Evolutionary conservation across 2,888 invertebrate genomes (phyloP).

Genomic region (Caenorhabditis doughertyi): DNA sequence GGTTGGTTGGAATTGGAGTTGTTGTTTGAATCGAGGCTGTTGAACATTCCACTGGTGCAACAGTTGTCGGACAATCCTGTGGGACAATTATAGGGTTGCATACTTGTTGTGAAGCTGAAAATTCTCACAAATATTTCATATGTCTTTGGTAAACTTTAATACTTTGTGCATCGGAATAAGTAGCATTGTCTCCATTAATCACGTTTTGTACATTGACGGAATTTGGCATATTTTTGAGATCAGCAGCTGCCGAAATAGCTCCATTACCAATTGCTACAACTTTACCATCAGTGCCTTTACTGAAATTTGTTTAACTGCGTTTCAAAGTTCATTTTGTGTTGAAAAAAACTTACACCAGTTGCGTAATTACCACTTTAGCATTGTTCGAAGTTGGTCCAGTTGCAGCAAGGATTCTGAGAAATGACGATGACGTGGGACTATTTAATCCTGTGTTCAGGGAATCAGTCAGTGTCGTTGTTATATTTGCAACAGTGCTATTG

Average conservation of each 20-base stretch:
- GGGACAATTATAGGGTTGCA: slow-evolving; percentile 5
- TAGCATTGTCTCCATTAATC: background rate
- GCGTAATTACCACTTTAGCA: slow-evolving; percentile 23
- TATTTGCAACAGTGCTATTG: background rate
- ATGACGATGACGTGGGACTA: background rate
- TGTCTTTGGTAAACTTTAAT: background rate
- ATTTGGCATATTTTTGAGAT: background rate
- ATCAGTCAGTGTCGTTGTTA: background rate
- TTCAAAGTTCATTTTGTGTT: too few relatives aligned
- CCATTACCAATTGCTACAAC: slow-evolving; percentile 27
- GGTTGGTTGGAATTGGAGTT: background rate
- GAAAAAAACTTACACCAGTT: slow-evolving; percentile 39
- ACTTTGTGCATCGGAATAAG: background rate
- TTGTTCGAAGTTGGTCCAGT: slow-evolving; percentile 24
- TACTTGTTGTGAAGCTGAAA: slow-evolving; percentile 36
- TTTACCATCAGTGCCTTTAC: background rate
- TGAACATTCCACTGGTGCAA: background rate
- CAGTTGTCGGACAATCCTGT: slow-evolving; percentile 12
- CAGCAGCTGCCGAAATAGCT: slow-evolving; percentile 17
- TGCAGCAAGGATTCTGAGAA: slow-evolving; percentile 23
- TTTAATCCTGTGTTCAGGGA: slow-evolving; percentile 47
- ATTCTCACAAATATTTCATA: too few relatives aligned
- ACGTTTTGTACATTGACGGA: background rate
- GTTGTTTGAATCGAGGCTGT: background rate
- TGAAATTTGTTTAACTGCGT: too few relatives aligned